Conservation (phyloP, 2,888 invertebrate species). For the Aphodius sticticus region DNA sequence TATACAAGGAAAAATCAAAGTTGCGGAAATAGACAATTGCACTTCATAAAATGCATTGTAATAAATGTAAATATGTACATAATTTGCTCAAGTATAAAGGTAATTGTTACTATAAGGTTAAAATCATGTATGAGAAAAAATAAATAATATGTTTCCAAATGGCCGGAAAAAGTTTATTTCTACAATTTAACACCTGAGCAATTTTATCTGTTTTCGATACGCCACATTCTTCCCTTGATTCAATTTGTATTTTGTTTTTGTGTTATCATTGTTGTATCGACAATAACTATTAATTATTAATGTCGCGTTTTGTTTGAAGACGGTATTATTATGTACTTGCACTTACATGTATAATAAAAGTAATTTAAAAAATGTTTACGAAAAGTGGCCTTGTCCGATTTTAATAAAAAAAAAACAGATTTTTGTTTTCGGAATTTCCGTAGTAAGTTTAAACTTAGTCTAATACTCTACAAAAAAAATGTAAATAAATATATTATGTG, state of each 20-base stretch:
- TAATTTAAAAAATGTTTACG: constrained; percentile 34
- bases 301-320: constrained; percentile 5
- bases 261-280: constrained; percentile 34
- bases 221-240: constrained; percentile 8
- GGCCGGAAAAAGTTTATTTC: constrained; percentile 28
- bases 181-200: not conserved
- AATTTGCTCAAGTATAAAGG: constrained; percentile 35
- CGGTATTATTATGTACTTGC: constrained; percentile 12
- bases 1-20: constrained; percentile 12
- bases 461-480: constrained; percentile 38
- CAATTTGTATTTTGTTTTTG: constrained; percentile 10
- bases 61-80: constrained; percentile 38
- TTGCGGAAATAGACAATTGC: constrained; percentile 9
- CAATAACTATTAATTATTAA: constrained; percentile 30
- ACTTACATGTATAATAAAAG: constrained; percentile 33
- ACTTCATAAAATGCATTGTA: constrained; percentile 22
- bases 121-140: constrained; percentile 25
- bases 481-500: constrained; percentile 45
- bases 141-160: constrained; percentile 31
- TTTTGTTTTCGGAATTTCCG: constrained; percentile 36
- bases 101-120: constrained; percentile 34
- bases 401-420: constrained; percentile 29
- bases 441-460: constrained; percentile 35
- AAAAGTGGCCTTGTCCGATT: constrained; percentile 44
- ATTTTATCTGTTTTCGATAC: constrained; percentile 6